Base-by-base conservation (phyloP, 2,888 invertebrate species). In the Netelia melanura region DNA sequence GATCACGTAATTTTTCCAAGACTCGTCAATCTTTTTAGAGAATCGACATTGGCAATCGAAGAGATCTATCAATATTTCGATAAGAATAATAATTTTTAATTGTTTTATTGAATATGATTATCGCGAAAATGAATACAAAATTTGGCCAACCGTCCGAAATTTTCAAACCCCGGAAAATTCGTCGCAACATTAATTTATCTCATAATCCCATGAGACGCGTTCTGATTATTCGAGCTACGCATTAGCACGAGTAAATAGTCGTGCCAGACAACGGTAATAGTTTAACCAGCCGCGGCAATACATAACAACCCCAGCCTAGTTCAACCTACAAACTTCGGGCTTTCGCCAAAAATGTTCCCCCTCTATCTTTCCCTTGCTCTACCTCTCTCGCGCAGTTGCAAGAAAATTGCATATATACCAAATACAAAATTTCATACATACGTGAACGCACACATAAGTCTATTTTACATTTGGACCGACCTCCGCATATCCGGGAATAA, bases 401-500 rank as follows among this genome's bases (percentile, higher is more conserved):
- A 65, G 70, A 76, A 75, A 76, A 67, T 71, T 65, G 52, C 67
- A 58, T 71, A 67, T 81, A 72, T 64, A 75, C 65, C 8, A 54
- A 61, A 75, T 65, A 25, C 70, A 58, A 64, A 11, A 68, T 56
- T 70, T 44, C 56, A 25, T 14, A n/a, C 54, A 52, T 21, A 62
- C 58, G 43, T 52, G 48, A 30, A 52, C 44, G 44, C 30, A 56
- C 9, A 71, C 38, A 23, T 23, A 25, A 14, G 21, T 30, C 17
- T 48, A 72, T 67, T 83, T 79, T 65, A 65, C 71, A 77, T 65
- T 68, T 48, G 54, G 71, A 70, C 52, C 76, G 70, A 81, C 56
- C 68, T 56, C 70, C 64, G 25, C 30, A 23, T 70, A 70, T 76
- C 78, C 83, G 65, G 79, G 74, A 81, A 83, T 86, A 86, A 85